phyloP scores from a whole-genome alignment of 2,113 vertebrate genomes.

The Coreoperca whiteheadi region DNA sequence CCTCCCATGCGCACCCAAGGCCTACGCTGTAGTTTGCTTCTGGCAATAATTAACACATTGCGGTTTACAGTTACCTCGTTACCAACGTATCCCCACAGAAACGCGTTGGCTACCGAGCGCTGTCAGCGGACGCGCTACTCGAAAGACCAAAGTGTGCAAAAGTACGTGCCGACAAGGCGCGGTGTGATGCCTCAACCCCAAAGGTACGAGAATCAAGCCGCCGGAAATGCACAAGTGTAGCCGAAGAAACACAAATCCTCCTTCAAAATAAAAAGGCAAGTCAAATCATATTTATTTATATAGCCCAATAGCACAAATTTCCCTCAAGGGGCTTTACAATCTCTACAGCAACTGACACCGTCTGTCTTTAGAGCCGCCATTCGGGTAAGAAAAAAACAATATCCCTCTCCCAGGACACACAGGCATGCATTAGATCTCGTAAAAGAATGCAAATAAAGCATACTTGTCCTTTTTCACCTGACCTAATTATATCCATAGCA shows the following conservation, averaged over 20 bases:
- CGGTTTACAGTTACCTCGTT: neutral
- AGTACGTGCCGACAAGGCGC: neutral
- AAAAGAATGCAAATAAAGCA: neutral
- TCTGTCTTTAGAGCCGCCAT: no score
- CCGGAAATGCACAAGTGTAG: conserved; percentile 35
- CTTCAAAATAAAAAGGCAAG: conserved; percentile 54
- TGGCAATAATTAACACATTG: neutral
- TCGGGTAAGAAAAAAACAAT: no score
- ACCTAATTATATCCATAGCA: no score
- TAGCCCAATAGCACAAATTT: no score
- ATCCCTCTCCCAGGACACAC: no score
- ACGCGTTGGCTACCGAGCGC: neutral
- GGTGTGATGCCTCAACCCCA: neutral
- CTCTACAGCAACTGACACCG: no score
- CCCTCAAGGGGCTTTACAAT: no score
- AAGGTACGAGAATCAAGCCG: neutral
- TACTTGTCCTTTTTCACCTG: neutral
- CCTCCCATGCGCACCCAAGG: conserved; percentile 46
- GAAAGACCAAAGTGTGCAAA: neutral
- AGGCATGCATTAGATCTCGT: no score
- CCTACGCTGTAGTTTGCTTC: conserved; percentile 13
- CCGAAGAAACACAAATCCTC: fast-evolving
- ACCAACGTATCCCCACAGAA: neutral
- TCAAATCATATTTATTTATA: no score
- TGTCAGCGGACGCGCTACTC: neutral